These are phyloP conservation scores for Podarcis siculus DNA, from an alignment of 2,797 vertebrate species.

Conservation along the genomic window DNA sequence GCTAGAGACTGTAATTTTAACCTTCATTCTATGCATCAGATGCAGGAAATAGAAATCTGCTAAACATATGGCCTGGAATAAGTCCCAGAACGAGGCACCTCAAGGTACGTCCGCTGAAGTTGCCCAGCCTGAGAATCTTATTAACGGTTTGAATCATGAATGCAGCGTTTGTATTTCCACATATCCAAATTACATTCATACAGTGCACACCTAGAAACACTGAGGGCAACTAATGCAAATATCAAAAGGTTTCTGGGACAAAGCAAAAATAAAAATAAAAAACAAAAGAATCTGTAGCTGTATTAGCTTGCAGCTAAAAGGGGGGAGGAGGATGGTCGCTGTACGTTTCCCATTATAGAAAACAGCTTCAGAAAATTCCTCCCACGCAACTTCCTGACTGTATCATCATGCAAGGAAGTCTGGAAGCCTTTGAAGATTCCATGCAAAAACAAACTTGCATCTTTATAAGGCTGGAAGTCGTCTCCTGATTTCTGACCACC, in stretches of 20 bases:
- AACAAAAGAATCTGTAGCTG: conserved; percentile 37
- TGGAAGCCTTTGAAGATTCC: conserved; percentile 76
- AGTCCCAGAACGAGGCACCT: conserved; percentile 41
- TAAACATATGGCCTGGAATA: conserved; percentile 65
- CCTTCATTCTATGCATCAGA: conserved; percentile 61
- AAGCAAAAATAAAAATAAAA: conserved; percentile 34
- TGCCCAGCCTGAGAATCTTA: background rate
- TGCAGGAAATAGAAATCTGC: conserved; percentile 69
- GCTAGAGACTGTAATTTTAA: conserved; percentile 60
- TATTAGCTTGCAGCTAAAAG: conserved; percentile 43
- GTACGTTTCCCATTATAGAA: conserved; percentile 64
- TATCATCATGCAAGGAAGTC: conserved; percentile 71
- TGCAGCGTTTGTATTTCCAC: conserved; percentile 17
- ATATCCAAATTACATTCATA: conserved; percentile 11
- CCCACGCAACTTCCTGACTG: conserved; percentile 66
- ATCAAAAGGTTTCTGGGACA: conserved; percentile 44
- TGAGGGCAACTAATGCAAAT: conserved; percentile 42
- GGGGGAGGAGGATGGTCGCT: conserved; percentile 58
- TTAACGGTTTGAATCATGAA: conserved; percentile 53
- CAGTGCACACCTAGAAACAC: conserved; percentile 27
- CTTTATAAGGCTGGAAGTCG: conserved; percentile 67
- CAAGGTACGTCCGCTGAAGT: conserved; percentile 10
- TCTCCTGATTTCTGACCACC: conserved; percentile 76
- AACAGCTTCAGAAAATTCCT: conserved; percentile 68
- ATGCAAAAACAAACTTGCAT: conserved; percentile 78